These are phyloP conservation scores for Epistrophella euchroma DNA, from an alignment of 2,888 invertebrate species.

Conservation along the genomic window DNA sequence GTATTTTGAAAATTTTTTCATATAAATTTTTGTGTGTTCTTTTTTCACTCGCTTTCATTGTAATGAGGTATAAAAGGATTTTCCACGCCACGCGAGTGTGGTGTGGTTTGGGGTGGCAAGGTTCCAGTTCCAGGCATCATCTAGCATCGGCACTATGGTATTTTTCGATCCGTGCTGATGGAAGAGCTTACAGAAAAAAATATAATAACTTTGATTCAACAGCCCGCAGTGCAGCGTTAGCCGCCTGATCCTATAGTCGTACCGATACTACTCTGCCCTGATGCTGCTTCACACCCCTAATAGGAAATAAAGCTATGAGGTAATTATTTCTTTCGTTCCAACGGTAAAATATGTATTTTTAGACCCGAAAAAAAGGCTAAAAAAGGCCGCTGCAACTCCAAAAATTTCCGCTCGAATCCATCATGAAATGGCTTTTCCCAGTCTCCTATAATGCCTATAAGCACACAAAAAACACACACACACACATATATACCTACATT, in stretches of 20 bases:
- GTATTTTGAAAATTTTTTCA: conserved; percentile 38
- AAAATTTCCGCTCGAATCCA: conserved; percentile 76
- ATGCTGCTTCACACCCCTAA: conserved; percentile 26
- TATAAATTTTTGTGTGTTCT: conserved; percentile 56
- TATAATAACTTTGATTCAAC: conserved; percentile 69
- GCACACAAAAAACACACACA: conserved; percentile 10
- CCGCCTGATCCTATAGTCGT: conserved; percentile 34
- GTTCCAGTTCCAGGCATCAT: conserved; percentile 27
- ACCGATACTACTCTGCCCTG: neutral
- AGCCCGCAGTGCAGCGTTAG: conserved; percentile 53
- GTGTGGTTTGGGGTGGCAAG: conserved; percentile 68
- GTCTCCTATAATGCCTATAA: neutral
- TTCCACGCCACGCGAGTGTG: conserved; percentile 75
- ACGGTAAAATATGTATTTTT: conserved; percentile 71
- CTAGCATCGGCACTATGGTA: neutral
- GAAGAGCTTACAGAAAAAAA: conserved; percentile 33
- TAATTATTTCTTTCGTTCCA: conserved; percentile 72
- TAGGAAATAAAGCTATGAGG: conserved; percentile 67
- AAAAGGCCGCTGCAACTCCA: conserved; percentile 67
- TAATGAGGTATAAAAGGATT: conserved; percentile 76
- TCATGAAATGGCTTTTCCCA: conserved; percentile 74
- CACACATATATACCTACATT: conserved; percentile 1
- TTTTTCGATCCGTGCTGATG: conserved; percentile 4
- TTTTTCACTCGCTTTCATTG: conserved; percentile 75
- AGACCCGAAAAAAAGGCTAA: conserved; percentile 49